These are phyloP conservation scores for Blastobasis adustella DNA, from an alignment of 2,888 invertebrate genomes.

Conservation along the genomic window DNA sequence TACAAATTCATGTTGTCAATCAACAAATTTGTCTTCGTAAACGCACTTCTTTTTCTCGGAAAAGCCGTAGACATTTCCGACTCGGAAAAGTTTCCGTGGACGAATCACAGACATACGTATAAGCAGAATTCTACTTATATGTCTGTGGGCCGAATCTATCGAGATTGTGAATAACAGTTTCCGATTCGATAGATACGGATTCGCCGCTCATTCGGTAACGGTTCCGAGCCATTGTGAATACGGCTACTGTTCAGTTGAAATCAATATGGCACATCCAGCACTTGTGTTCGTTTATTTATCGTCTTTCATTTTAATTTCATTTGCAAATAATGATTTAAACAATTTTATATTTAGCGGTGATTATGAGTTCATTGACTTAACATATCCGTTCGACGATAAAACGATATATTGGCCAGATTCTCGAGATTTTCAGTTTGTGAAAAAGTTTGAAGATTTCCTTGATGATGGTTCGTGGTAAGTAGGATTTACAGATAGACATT, in stretches of 20 bases:
- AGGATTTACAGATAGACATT: neutral
- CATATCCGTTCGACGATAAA: constrained; percentile 12
- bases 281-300: constrained; percentile 15
- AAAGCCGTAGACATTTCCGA: no score
- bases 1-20: no score
- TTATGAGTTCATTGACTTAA: constrained; percentile 13
- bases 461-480: constrained; percentile 15
- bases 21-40: no score
- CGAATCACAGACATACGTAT: no score
- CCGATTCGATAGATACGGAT: no score
- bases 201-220: no score
- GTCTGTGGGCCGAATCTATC: no score
- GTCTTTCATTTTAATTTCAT: constrained; percentile 9
- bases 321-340: constrained; percentile 19
- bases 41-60: no score
- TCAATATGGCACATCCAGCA: constrained; percentile 21
- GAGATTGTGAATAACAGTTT: no score
- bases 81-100: no score
- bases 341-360: constrained; percentile 9
- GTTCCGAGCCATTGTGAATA: no score
- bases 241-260: constrained; percentile 11
- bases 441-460: constrained; percentile 7
- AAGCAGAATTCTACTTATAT: no score
- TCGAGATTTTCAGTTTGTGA: constrained; percentile 12
- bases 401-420: constrained; percentile 14